These are phyloP conservation scores for Orthonychiurus folsomi DNA, from an alignment of 2,888 invertebrate species.

Conservation along the genomic window DNA sequence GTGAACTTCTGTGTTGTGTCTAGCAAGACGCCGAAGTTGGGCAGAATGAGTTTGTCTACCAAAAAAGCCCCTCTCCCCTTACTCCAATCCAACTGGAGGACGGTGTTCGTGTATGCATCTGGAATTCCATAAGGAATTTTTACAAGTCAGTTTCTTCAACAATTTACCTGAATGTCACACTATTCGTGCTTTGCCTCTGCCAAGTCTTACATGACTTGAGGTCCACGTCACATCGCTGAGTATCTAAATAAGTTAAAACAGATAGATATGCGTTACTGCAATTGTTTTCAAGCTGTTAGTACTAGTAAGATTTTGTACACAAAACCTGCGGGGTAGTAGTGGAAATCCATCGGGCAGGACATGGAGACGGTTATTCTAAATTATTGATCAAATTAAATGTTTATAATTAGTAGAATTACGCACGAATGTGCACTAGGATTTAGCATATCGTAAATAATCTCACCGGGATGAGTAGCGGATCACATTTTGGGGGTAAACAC, in stretches of 20 bases:
- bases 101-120: constrained; percentile 38
- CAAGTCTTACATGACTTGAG: constrained; percentile 40
- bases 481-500: constrained; percentile 39
- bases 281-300: no score
- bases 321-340: constrained; percentile 39
- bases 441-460: constrained; percentile 9
- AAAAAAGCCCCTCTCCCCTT: constrained; percentile 37
- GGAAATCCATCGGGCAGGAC: constrained; percentile 41
- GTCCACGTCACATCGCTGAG: constrained; percentile 40
- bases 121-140: constrained; percentile 3
- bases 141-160: background rate
- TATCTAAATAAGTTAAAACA: constrained; percentile 33
- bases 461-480: constrained; percentile 41
- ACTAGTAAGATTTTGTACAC: no score
- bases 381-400: constrained; percentile 5
- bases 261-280: no score
- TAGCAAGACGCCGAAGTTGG: constrained; percentile 39
- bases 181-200: background rate
- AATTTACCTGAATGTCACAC: background rate
- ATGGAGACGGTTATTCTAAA: constrained; percentile 40
- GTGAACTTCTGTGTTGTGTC: constrained; percentile 36
- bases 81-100: constrained; percentile 36
- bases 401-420: no score
- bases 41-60: constrained; percentile 35
- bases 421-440: no score